phyloP scores from a whole-genome alignment of 2,113 vertebrate species.

The Meleagris gallopavo region DNA sequence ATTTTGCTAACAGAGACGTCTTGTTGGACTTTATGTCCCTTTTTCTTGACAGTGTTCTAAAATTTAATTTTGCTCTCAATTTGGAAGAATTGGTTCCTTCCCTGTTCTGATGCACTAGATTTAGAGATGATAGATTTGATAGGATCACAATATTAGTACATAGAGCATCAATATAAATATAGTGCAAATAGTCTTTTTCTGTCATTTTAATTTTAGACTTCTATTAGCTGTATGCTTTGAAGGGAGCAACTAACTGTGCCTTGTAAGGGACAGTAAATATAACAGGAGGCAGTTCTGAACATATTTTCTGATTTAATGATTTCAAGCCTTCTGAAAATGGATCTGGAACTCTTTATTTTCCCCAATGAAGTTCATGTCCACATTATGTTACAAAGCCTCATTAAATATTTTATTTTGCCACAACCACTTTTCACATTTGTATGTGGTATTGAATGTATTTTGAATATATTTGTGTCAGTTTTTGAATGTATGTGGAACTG shows the following conservation, averaged over 20 bases:
- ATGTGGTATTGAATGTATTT: neutral
- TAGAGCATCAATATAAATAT: neutral
- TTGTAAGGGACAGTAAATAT: neutral
- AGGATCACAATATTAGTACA: neutral
- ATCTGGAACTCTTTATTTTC: neutral
- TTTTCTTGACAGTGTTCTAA: neutral
- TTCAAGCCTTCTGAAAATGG: neutral
- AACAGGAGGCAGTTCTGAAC: neutral
- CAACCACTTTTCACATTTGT: neutral
- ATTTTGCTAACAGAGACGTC: neutral
- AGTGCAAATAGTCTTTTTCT: neutral
- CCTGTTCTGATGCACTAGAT: neutral
- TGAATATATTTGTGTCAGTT: neutral
- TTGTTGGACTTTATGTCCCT: neutral
- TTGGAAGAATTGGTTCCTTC: neutral
- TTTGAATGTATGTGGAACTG: neutral
- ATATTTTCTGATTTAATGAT: neutral
- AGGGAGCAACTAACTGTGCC: neutral
- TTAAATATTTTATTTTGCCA: neutral
- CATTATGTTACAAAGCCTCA: neutral
- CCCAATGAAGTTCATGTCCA: neutral
- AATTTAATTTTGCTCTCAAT: neutral
- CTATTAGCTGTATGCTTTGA: neutral
- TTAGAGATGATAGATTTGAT: neutral
- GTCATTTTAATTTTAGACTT: neutral